Percentiles rank a stretch among this genome's conserved stretches.
phyloP scores from a whole-genome alignment of 2,888 invertebrate genomes.

The Julus scanicus region DNA sequence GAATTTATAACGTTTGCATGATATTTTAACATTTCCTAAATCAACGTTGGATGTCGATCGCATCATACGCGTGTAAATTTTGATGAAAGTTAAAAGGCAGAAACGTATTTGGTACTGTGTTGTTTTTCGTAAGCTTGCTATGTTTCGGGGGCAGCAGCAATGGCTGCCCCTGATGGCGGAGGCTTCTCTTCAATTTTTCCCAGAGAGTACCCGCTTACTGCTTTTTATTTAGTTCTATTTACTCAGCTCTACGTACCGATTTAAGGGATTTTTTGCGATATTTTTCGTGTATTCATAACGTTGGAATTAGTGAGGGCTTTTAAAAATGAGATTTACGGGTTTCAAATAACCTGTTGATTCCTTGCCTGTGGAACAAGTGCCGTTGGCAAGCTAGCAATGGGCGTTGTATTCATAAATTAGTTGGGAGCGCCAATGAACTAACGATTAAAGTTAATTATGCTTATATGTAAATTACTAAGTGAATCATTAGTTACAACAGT shows the following conservation, averaged over 20 bases:
- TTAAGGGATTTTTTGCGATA: no score
- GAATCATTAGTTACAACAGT: neutral
- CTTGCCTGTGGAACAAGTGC: neutral
- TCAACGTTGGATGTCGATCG: no score
- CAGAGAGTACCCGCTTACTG: no score
- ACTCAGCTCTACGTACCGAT: no score
- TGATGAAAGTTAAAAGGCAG: neutral
- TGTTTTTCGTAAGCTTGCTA: neutral
- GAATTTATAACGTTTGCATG: neutral
- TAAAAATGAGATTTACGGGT: neutral
- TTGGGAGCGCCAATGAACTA: neutral
- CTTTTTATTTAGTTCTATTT: no score
- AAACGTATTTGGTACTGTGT: neutral
- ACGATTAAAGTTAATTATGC: neutral
- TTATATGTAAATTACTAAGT: neutral
- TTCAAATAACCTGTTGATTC: constrained; percentile 34
- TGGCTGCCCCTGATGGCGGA: constrained; percentile 23
- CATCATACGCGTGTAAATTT: neutral
- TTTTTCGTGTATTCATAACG: no score
- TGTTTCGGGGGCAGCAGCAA: constrained; percentile 6
- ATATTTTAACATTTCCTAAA: neutral
- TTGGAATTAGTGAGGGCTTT: neutral
- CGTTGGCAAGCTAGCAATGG: neutral
- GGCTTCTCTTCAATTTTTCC: neutral
- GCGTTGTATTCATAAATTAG: constrained; percentile 21